phyloP scores from a whole-genome alignment of 2,113 vertebrate genomes.

The Coptodon bakossiorum region DNA sequence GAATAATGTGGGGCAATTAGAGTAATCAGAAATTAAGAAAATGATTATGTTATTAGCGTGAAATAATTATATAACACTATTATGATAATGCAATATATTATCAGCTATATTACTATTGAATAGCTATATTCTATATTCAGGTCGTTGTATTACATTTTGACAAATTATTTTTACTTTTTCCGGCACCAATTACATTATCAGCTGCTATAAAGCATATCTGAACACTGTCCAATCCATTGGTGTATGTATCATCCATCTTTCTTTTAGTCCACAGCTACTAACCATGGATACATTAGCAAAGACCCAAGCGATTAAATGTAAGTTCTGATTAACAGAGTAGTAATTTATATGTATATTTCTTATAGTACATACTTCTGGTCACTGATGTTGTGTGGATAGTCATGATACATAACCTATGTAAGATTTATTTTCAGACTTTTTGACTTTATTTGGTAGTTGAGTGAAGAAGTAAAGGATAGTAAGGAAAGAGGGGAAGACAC shows the following conservation, averaged over 20 bases:
- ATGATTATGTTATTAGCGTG: neutral
- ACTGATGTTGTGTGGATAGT: neutral
- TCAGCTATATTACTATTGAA: neutral
- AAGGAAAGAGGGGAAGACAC: neutral
- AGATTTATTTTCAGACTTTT: neutral
- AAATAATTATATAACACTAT: neutral
- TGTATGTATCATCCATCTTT: neutral
- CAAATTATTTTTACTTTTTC: neutral
- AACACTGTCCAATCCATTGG: neutral
- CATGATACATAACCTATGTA: neutral
- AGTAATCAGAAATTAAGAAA: neutral
- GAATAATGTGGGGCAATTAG: neutral
- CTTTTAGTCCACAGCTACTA: neutral
- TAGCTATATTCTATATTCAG: neutral
- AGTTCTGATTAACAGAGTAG: neutral
- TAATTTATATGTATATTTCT: neutral
- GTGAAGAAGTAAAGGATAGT: neutral
- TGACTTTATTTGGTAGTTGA: neutral
- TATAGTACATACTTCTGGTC: neutral
- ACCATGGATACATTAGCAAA: neutral
- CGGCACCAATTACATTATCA: neutral
- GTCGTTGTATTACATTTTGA: neutral
- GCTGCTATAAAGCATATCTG: neutral
- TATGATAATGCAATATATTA: neutral
- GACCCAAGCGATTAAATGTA: neutral